Evolutionary conservation across 2,797 vertebrate genomes (phyloP).

Genomic region (Muscicapa striata): DNA sequence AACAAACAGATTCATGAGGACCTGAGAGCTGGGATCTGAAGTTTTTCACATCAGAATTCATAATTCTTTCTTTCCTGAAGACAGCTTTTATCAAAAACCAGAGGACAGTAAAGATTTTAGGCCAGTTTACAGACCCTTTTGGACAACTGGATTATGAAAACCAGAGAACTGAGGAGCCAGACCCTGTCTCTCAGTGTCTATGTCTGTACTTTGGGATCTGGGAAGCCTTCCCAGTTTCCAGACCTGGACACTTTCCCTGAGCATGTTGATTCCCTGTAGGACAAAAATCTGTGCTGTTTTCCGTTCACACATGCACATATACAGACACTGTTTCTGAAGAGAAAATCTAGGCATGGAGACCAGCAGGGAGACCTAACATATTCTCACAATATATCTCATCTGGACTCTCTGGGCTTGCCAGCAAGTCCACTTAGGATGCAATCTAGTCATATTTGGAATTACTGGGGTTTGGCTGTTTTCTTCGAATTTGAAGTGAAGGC

Average conservation of each 20-base stretch:
- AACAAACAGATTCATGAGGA: neutral
- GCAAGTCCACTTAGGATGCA: neutral
- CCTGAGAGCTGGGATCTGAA: neutral
- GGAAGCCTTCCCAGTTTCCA: slow-evolving; percentile 59
- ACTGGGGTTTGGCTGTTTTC: neutral
- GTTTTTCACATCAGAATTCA: neutral
- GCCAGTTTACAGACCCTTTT: neutral
- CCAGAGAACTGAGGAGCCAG: slow-evolving; percentile 8
- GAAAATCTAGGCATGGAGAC: neutral
- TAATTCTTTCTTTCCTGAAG: neutral
- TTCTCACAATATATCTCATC: neutral
- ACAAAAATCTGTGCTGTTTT: slow-evolving; percentile 38
- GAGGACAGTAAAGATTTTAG: neutral
- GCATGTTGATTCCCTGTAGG: slow-evolving; percentile 1
- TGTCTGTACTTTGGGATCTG: slow-evolving; percentile 48
- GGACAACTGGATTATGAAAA: slow-evolving; percentile 7
- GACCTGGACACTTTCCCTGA: slow-evolving; percentile 26
- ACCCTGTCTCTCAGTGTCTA: neutral
- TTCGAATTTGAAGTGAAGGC: neutral
- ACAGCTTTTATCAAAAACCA: neutral
- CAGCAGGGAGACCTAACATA: neutral
- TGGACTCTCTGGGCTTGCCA: neutral
- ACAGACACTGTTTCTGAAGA: neutral
- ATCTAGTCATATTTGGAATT: neutral
- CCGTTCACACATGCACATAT: neutral